Percentiles rank a stretch among this genome's conserved stretches.
phyloP scores from a whole-genome alignment of 2,888 invertebrate species.

The Emesis castigata region DNA sequence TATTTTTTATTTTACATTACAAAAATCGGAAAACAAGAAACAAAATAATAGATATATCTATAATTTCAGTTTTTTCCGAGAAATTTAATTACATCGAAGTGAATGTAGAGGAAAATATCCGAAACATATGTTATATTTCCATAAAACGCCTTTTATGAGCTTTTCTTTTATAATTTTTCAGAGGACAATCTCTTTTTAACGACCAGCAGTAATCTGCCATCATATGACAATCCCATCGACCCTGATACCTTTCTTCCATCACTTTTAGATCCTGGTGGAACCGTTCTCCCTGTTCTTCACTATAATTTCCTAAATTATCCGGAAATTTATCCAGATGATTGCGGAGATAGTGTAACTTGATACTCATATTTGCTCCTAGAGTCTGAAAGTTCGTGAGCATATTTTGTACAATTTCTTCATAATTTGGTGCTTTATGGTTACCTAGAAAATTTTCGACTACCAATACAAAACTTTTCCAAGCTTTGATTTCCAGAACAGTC shows the following conservation, averaged over 20 bases:
- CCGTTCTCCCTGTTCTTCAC: neutral
- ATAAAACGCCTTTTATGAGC: slow-evolving; percentile 28
- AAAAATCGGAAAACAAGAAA: neutral
- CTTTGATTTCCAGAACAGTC: neutral
- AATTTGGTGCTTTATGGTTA: slow-evolving; percentile 26
- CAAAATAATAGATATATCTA: neutral
- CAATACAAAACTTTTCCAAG: neutral
- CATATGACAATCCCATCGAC: no score
- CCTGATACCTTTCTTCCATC: neutral
- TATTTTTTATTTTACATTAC: slow-evolving; percentile 16
- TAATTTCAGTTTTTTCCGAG: neutral
- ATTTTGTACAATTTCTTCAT: slow-evolving; percentile 10
- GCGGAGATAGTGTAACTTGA: neutral
- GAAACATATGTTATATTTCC: slow-evolving; percentile 22
- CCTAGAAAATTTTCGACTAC: neutral
- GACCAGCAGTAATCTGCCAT: no score
- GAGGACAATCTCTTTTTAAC: no score
- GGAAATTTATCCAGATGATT: neutral
- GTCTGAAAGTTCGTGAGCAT: neutral
- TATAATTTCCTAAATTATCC: neutral
- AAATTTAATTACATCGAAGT: slow-evolving; percentile 1
- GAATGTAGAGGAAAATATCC: slow-evolving; percentile 17
- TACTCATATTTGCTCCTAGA: neutral
- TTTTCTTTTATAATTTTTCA: slow-evolving; percentile 8
- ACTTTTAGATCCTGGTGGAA: neutral